Evolutionary conservation across 2,888 invertebrate species (phyloP), one percentile per base, ranked within the genome.

Genomic region (Priocnemis perturbator): DNA sequence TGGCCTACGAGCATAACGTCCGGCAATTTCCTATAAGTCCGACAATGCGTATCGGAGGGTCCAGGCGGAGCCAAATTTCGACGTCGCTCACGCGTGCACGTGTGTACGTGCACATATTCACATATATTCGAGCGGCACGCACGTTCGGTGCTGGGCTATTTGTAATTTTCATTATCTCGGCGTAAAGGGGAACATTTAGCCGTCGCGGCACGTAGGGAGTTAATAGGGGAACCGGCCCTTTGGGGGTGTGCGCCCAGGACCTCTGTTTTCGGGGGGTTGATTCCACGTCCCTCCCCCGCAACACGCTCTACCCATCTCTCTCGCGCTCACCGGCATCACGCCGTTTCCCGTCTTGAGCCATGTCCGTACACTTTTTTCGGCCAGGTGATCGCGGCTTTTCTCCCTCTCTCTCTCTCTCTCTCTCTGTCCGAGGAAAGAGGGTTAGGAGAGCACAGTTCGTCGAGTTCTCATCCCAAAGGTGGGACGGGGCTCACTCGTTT

Each of bases 91-190:
- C 11, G 37, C 37, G 21, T 9, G n/a, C 56, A 52, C 62, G 53
- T 65, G 15, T 7, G 50, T 45, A 37, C 23, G 58, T 26, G 48
- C 45, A 48, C 62, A 65, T 60, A 37, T 50, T 69, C 67, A 63
- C 59, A 44, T 52, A 60, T 55, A 60, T 52, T 64, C 37, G 26
- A 72, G 66, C 63, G 67, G 75, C 76, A 80, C 81, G 83, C 82
- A 83, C 82, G 81, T 80, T 78, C 82, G 77, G 69, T 81, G 78
- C 82, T 76, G 70, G 83, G 84, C 86, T 87, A 88, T 89, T 88
- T 88, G 89, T 88, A 89, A 89, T 89, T 89, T 89, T 88, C 89
- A 89, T 89, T 89, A 89, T 88, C 89, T 87, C 81, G 74, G 80
- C 81, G 83, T 82, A 86, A 87, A 88, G 84, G 82, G 78, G 81